Evolutionary conservation across 2,888 invertebrate genomes (phyloP).

Genomic region (Drosophila cognata): DNA sequence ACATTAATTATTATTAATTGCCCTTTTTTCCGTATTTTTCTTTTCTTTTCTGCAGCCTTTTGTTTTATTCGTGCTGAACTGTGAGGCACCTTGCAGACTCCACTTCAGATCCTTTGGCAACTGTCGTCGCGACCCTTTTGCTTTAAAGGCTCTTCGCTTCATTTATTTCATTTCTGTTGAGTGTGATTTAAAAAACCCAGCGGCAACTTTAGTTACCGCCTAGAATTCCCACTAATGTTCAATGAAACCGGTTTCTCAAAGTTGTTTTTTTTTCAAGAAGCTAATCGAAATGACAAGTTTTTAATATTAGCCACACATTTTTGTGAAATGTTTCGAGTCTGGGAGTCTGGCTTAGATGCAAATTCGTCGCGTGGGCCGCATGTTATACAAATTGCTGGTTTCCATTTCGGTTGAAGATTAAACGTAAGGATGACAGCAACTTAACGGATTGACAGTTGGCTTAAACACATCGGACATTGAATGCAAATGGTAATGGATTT

Average conservation of each 20-base stretch:
- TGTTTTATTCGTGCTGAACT: slow-evolving; percentile 48
- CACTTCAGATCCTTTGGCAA: slow-evolving; percentile 62
- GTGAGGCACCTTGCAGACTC: slow-evolving; percentile 36
- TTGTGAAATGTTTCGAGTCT: slow-evolving; percentile 26
- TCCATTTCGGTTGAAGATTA: slow-evolving; percentile 46
- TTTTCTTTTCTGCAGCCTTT: slow-evolving; percentile 37
- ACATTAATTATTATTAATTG: slow-evolving; percentile 84
- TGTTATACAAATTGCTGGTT: slow-evolving; percentile 63
- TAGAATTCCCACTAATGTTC: slow-evolving; percentile 58
- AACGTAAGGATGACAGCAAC: slow-evolving; percentile 4
- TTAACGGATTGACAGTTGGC: slow-evolving; percentile 27
- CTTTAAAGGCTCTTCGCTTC: slow-evolving; percentile 44
- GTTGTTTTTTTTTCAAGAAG: slow-evolving; percentile 48
- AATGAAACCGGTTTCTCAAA: slow-evolving; percentile 50
- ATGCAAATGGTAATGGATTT: slow-evolving; percentile 26
- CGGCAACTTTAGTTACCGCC: slow-evolving; percentile 52
- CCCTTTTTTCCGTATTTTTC: slow-evolving; percentile 64
- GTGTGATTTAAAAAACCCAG: slow-evolving; percentile 55
- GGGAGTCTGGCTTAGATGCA: slow-evolving; percentile 39
- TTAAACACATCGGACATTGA: slow-evolving; percentile 5
- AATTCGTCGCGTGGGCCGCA: slow-evolving; percentile 59
- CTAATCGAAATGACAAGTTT: slow-evolving; percentile 76
- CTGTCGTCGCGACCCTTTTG: slow-evolving; percentile 68
- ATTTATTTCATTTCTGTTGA: slow-evolving; percentile 45
- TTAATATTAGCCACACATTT: slow-evolving; percentile 54